These are phyloP conservation scores for Rotaria macrura DNA, from an alignment of 2,888 invertebrate genomes.

Conservation along the genomic window DNA sequence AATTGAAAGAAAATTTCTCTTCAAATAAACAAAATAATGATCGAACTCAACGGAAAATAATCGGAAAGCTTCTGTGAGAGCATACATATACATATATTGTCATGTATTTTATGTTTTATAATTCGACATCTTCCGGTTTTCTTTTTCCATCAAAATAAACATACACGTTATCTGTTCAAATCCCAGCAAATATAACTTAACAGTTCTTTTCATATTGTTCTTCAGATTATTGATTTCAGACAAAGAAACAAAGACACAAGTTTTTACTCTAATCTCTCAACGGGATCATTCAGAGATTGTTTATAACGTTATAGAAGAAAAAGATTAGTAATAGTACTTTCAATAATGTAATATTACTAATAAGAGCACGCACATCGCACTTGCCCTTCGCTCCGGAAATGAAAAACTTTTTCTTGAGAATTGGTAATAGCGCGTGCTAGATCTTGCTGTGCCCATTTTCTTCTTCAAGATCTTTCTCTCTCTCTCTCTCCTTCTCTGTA, in stretches of 20 bases:
- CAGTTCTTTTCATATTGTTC: too few relatives aligned
- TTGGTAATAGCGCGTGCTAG: background rate
- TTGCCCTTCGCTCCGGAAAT: background rate
- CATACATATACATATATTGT: too few relatives aligned
- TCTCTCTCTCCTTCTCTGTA: background rate
- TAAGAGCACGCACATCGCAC: background rate
- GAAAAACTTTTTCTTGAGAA: background rate
- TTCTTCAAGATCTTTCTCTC: background rate
- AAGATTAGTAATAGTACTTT: background rate
- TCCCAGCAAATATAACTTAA: background rate
- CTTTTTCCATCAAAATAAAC: background rate
- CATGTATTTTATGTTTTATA: too few relatives aligned
- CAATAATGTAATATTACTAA: background rate
- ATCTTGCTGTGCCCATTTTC: background rate
- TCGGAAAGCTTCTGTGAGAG: too few relatives aligned
- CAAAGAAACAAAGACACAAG: background rate
- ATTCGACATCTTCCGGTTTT: background rate
- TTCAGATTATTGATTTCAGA: background rate
- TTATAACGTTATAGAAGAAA: background rate
- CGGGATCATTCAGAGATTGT: background rate
- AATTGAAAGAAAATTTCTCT: background rate
- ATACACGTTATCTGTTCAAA: background rate
- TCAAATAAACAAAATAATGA: too few relatives aligned
- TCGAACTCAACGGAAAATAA: too few relatives aligned
- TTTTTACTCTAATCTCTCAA: background rate